Evolutionary conservation across 2,113 vertebrate genomes (phyloP), one percentile per base, ranked within the genome.

Genomic region (Hiodon tergisus): DNA sequence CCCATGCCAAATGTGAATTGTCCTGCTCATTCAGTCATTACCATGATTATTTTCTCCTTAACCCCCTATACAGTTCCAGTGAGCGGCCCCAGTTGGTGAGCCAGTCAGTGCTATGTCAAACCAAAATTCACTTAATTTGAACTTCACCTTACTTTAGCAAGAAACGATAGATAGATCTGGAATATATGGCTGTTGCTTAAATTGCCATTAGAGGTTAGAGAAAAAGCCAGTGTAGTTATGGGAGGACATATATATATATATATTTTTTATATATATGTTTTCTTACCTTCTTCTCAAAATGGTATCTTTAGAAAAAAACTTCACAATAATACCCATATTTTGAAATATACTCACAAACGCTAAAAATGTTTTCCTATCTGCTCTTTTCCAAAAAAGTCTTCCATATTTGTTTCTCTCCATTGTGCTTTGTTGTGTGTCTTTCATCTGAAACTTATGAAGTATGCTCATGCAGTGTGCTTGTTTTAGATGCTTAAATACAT

Each of bases 401-500:
- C 54, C 52, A 2, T 54, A 16, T 6, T 14, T 67, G 50, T 67
- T 31, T 58, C 53, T 70, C 46, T 70, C 6, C 13, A 51, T 11
- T 9, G 54, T 17, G 13, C 53, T 51, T 17, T 31, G 16, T 11
- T 10, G 6, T 57, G 3, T 70, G 53, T 70, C 16, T 70, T 62
- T 17, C 71, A 63, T 6, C 1, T 6, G 51, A 46, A 66, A 66
- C 46, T 9, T 54, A 52, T 48, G 17, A 73, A 16, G 51, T 55
- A 61, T 73, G 50, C 60, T 57, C 17, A 63, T 80, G 73, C 77
- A 78, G 84, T 81, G 80, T 86, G 83, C 81, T 81, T 82, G 83
- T 87, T 84, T 83, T 86, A 78, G 85, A 82, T 75, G 83, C 77
- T 76, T 78, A 72, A 63, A 77, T 67, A 81, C 82, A 85, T 80